These are phyloP conservation scores for Daktulosphaira vitifoliae DNA, from an alignment of 1,140 invertebrate species.

Conservation along the genomic window DNA sequence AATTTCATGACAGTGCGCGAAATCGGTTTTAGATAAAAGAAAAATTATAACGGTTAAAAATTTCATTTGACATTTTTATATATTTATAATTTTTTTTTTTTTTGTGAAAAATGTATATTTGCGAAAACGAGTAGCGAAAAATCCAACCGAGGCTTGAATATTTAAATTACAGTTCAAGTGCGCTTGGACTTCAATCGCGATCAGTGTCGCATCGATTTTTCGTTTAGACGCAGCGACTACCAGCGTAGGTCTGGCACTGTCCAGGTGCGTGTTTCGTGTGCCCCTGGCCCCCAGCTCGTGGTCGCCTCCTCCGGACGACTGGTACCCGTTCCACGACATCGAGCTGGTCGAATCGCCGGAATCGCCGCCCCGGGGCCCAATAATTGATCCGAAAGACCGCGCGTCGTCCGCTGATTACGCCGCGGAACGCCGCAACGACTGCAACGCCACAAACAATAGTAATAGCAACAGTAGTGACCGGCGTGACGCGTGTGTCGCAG, in stretches of 20 bases:
- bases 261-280: conserved; percentile 29
- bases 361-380: conserved; percentile 19
- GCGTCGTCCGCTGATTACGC: not conserved
- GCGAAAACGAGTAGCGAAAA: not conserved
- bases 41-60: no score
- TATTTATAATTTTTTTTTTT: not conserved
- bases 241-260: conserved; percentile 28
- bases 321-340: conserved; percentile 31
- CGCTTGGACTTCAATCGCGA: not conserved
- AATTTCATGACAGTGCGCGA: no score
- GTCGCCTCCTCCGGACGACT: conserved; percentile 19
- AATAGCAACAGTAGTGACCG: not conserved
- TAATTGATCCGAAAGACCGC: conserved; percentile 29
- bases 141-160: not conserved
- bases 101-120: not conserved
- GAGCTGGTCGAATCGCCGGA: conserved; percentile 29
- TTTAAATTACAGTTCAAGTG: not conserved
- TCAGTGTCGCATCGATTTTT: not conserved
- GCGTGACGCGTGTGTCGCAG: conserved; percentile 9
- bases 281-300: conserved; percentile 32
- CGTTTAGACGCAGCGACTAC: not conserved
- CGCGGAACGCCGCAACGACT: not conserved
- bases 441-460: not conserved
- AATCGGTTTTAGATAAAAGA: no score
- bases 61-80: no score